Evolutionary conservation across 2,797 vertebrate genomes (phyloP).

Genomic region (Prionace glauca): DNA sequence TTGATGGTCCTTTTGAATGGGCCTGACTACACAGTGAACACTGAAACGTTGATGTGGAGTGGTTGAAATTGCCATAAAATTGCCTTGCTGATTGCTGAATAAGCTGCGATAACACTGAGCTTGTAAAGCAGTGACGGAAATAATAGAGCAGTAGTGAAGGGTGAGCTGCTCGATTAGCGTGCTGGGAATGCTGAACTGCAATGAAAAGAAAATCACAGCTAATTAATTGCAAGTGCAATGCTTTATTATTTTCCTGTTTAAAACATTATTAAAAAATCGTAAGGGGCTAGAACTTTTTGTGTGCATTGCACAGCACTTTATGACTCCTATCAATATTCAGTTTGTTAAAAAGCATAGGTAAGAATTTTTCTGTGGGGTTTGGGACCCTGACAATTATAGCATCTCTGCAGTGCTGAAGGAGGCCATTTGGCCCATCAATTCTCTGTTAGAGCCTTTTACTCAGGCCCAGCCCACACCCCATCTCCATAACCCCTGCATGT

Average conservation of each 20-base stretch:
- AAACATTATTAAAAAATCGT: not conserved
- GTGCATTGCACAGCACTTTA: not conserved
- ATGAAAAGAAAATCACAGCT: not conserved
- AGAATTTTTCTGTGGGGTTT: not conserved
- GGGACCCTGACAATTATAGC: too few relatives aligned
- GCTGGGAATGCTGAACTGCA: not conserved
- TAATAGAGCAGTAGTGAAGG: not conserved
- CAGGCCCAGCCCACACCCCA: too few relatives aligned
- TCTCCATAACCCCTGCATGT: too few relatives aligned
- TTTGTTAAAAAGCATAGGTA: too few relatives aligned
- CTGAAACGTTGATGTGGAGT: not conserved
- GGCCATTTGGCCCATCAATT: too few relatives aligned
- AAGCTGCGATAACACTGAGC: not conserved
- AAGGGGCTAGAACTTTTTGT: not conserved
- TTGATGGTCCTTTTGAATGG: not conserved
- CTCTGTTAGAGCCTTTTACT: too few relatives aligned
- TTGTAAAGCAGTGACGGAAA: not conserved
- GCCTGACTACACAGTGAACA: not conserved
- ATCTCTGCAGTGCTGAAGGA: too few relatives aligned
- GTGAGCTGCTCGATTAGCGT: not conserved
- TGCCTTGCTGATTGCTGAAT: not conserved
- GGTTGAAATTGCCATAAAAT: not conserved
- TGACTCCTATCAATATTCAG: not conserved
- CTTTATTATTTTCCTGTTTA: not conserved
- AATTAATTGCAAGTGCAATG: not conserved